These are phyloP conservation scores for Tetragonula carbonaria DNA, from an alignment of 2,888 invertebrate species.

Conservation along the genomic window DNA sequence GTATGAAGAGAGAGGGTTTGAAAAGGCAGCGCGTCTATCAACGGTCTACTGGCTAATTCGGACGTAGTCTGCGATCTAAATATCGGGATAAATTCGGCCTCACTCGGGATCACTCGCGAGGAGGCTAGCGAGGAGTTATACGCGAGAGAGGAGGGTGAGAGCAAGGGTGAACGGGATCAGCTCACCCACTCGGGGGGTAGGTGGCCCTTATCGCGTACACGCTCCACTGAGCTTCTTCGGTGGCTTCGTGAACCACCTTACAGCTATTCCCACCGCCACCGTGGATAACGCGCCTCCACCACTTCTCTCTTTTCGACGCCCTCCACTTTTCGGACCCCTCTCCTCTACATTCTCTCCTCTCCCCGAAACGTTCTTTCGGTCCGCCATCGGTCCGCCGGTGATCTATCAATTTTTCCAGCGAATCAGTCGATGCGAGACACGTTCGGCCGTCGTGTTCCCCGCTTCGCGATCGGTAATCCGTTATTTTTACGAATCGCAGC, in stretches of 20 bases:
- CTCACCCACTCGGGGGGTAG: slow-evolving; percentile 35
- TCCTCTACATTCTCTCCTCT: slow-evolving; percentile 56
- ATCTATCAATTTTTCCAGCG: slow-evolving; percentile 71
- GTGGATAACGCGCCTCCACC: slow-evolving; percentile 55
- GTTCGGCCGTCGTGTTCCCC: not conserved
- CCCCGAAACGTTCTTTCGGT: slow-evolving; percentile 51
- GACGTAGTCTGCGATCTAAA: slow-evolving; percentile 72
- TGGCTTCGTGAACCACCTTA: slow-evolving; percentile 77
- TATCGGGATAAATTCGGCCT: slow-evolving; percentile 81
- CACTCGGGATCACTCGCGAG: slow-evolving; percentile 47
- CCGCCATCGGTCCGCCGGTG: slow-evolving; percentile 55
- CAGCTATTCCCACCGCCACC: slow-evolving; percentile 64
- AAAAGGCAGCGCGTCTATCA: slow-evolving; percentile 40
- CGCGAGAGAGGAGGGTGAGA: not conserved
- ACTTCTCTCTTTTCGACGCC: not conserved
- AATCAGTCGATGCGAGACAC: slow-evolving; percentile 66
- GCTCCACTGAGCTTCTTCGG: slow-evolving; percentile 80
- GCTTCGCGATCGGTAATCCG: slow-evolving; percentile 28
- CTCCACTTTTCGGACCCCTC: slow-evolving; percentile 50
- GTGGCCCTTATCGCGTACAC: slow-evolving; percentile 82
- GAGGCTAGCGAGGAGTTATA: slow-evolving; percentile 22
- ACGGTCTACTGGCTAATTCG: slow-evolving; percentile 67
- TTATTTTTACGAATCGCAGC: slow-evolving; percentile 40
- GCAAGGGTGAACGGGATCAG: slow-evolving; percentile 16
- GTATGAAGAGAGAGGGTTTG: not conserved